phyloP scores from a whole-genome alignment of 1,140 invertebrate species.

The Drosophila watanabei region DNA sequence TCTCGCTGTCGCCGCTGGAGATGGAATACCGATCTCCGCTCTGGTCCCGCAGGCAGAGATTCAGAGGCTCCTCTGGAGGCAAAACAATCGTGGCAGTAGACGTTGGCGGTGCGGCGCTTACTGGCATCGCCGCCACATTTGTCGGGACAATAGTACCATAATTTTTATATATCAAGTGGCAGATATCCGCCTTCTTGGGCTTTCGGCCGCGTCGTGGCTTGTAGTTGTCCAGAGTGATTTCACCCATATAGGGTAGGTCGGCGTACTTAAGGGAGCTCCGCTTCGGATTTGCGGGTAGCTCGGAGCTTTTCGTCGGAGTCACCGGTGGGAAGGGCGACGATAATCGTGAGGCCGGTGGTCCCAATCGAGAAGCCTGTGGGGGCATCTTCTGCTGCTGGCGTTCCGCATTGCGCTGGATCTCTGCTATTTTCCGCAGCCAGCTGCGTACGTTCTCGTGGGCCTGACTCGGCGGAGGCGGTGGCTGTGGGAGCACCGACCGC shows the following conservation, averaged over 20 bases:
- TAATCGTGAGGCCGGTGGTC: conserved; percentile 19
- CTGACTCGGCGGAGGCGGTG: conserved; percentile 71
- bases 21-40: conserved; percentile 76
- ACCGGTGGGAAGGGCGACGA: conserved; percentile 10
- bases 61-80: conserved; percentile 90
- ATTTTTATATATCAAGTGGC: conserved; percentile 96
- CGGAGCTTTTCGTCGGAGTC: conserved; percentile 64
- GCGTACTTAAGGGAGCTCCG: conserved; percentile 89
- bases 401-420: conserved; percentile 87
- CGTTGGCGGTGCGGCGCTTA: conserved; percentile 9
- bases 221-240: conserved; percentile 94
- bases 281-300: conserved; percentile 22
- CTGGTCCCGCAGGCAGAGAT: conserved; percentile 91
- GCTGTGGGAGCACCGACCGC: conserved; percentile 30
- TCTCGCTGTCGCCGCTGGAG: conserved; percentile 74
- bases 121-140: conserved; percentile 2
- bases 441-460: conserved; percentile 89
- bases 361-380: conserved; percentile 5
- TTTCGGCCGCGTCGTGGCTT: conserved; percentile 93
- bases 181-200: conserved; percentile 95
- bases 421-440: conserved; percentile 90
- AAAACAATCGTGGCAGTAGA: not conserved
- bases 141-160: conserved; percentile 93
- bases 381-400: conserved; percentile 61
- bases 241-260: conserved; percentile 96